Evolutionary conservation across 1,140 invertebrate species (phyloP).

Genomic region (Geopemphigus sp.): DNA sequence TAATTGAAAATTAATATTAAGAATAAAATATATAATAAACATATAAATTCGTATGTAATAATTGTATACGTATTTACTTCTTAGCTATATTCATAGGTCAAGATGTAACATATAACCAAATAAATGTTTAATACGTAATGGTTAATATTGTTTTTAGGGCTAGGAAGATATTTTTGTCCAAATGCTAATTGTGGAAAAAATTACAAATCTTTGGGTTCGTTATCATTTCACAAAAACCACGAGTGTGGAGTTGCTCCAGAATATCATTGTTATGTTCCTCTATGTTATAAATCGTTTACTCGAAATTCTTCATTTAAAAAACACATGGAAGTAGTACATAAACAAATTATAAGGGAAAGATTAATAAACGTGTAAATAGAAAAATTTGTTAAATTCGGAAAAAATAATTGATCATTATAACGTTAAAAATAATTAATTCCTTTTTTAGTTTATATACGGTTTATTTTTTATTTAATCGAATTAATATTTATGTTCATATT

Average conservation of each 20-base stretch:
- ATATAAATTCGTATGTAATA: too few relatives aligned
- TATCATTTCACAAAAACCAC: constrained; percentile 59
- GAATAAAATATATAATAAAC: too few relatives aligned
- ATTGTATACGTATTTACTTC: too few relatives aligned
- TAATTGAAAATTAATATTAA: too few relatives aligned
- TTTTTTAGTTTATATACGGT: neutral
- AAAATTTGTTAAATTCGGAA: neutral
- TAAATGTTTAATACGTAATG: neutral
- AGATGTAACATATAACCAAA: neutral
- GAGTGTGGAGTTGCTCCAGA: constrained; percentile 62
- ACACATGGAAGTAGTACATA: too few relatives aligned
- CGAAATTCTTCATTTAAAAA: too few relatives aligned
- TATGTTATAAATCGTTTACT: too few relatives aligned
- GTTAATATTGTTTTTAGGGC: constrained; percentile 19
- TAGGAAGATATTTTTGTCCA: constrained; percentile 14
- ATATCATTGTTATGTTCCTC: constrained; percentile 49
- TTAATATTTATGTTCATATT: neutral
- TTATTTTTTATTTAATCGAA: neutral
- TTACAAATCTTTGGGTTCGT: constrained; percentile 53
- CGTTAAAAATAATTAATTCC: too few relatives aligned
- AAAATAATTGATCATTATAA: neutral
- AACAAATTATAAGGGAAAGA: too few relatives aligned
- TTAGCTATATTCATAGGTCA: too few relatives aligned
- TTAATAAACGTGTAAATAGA: neutral
- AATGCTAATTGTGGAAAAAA: constrained; percentile 43